Evolutionary conservation across 2,888 invertebrate species (phyloP).

Genomic region (Lycophotia porphyrea): DNA sequence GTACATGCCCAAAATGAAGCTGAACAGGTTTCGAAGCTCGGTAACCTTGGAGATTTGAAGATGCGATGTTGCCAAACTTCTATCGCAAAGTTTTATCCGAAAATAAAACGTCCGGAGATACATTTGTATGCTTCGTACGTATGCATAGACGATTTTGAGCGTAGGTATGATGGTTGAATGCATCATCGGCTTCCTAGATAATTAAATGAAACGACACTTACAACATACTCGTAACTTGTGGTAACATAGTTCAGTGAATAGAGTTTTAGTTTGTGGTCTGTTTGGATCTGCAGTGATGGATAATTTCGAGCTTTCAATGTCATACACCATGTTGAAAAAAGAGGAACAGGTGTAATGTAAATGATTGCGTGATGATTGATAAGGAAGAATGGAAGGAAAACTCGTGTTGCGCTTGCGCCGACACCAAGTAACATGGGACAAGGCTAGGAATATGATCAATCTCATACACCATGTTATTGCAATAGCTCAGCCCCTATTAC

Average conservation of each 20-base stretch:
- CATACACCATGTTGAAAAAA: no score
- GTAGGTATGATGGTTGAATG: not conserved
- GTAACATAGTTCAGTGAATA: not conserved
- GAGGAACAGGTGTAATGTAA: no score
- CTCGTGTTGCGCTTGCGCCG: no score
- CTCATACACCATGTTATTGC: not conserved
- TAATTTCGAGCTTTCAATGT: not conserved
- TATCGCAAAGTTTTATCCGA: slow-evolving; percentile 5
- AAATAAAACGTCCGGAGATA: slow-evolving; percentile 38
- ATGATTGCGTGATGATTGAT: no score
- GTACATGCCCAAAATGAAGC: slow-evolving; percentile 29
- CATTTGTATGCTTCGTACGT: slow-evolving; percentile 37
- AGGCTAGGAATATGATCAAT: not conserved
- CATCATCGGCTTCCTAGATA: not conserved
- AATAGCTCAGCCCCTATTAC: not conserved
- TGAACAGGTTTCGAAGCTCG: slow-evolving; percentile 52
- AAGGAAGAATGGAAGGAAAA: no score
- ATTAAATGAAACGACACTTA: not conserved
- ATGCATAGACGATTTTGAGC: not conserved
- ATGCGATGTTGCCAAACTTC: slow-evolving; percentile 57
- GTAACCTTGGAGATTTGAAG: slow-evolving; percentile 43
- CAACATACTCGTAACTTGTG: not conserved
- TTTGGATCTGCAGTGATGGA: not conserved
- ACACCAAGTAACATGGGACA: no score
- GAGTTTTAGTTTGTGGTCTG: not conserved